These are phyloP conservation scores for Amiota minor DNA, from an alignment of 2,888 invertebrate genomes.

Conservation along the genomic window DNA sequence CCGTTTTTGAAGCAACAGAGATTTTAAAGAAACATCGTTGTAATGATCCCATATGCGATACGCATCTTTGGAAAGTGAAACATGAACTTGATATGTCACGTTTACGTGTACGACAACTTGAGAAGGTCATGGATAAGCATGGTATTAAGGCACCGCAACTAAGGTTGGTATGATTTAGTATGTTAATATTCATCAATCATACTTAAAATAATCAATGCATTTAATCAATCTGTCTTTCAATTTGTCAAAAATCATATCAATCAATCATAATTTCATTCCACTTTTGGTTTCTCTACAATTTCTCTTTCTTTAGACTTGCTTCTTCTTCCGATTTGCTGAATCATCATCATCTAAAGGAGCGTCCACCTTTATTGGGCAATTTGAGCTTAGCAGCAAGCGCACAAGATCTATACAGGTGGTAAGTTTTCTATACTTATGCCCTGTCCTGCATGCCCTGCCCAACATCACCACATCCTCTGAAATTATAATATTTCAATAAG, in stretches of 20 bases:
- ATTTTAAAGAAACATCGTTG: conserved; percentile 83
- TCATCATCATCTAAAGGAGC: conserved; percentile 74
- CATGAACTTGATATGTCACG: conserved; percentile 92
- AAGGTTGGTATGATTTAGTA: conserved; percentile 71
- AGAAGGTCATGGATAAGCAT: conserved; percentile 87
- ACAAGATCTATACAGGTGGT: conserved; percentile 75
- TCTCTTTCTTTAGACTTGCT: conserved; percentile 74
- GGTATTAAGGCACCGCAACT: conserved; percentile 86
- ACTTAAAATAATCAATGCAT: too few relatives aligned
- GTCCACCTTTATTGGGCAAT: conserved; percentile 75
- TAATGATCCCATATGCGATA: conserved; percentile 85
- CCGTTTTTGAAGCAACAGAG: conserved; percentile 85
- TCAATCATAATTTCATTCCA: background rate
- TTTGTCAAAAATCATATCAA: too few relatives aligned
- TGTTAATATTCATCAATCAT: too few relatives aligned
- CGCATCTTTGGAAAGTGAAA: conserved; percentile 90
- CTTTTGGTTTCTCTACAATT: background rate
- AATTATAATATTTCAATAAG: too few relatives aligned
- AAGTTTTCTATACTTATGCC: conserved; percentile 64
- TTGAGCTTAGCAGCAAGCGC: conserved; percentile 74
- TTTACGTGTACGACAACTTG: conserved; percentile 87
- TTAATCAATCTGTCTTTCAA: background rate
- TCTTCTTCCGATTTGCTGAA: conserved; percentile 78
- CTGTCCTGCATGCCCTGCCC: background rate
- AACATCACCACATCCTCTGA: too few relatives aligned